Evolutionary conservation across 1,140 invertebrate genomes (phyloP).

Genomic region (Nomia melanderi): DNA sequence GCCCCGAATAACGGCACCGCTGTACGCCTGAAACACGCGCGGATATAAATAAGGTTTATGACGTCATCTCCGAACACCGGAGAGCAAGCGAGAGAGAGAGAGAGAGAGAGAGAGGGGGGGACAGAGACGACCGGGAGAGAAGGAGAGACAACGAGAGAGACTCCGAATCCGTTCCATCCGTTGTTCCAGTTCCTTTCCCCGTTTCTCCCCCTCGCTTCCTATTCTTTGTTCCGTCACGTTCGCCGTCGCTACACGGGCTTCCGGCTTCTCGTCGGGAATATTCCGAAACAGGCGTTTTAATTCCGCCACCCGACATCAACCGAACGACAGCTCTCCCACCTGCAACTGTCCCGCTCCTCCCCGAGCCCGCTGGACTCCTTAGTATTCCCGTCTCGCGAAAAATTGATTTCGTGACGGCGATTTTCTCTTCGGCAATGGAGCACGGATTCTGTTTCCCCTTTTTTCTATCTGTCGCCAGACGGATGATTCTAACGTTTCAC

Average conservation of each 20-base stretch:
- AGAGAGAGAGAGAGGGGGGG: background rate
- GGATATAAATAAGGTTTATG: slow-evolving; percentile 50
- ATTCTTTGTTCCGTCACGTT: slow-evolving; percentile 7
- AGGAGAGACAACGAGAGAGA: too few relatives aligned
- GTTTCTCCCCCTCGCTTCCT: slow-evolving; percentile 25
- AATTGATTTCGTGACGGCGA: slow-evolving; percentile 10
- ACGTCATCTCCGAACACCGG: slow-evolving; percentile 51
- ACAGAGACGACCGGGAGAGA: too few relatives aligned
- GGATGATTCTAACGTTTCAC: too few relatives aligned
- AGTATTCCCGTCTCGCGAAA: slow-evolving; percentile 11
- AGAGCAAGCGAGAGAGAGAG: too few relatives aligned
- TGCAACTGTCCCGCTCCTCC: background rate
- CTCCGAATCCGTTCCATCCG: slow-evolving; percentile 37
- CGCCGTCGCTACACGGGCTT: background rate
- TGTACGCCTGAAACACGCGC: slow-evolving; percentile 50
- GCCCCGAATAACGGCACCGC: slow-evolving; percentile 43
- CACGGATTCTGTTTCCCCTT: background rate
- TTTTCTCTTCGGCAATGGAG: background rate
- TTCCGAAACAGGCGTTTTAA: background rate
- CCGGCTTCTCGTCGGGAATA: background rate
- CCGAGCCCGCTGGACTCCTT: background rate
- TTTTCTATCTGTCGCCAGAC: background rate
- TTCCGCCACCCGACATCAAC: background rate
- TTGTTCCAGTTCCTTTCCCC: slow-evolving; percentile 44
- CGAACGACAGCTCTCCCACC: background rate